Base-by-base conservation (phyloP, 2,113 vertebrate genomes). In the Pomatorhinus ruficollis region DNA sequence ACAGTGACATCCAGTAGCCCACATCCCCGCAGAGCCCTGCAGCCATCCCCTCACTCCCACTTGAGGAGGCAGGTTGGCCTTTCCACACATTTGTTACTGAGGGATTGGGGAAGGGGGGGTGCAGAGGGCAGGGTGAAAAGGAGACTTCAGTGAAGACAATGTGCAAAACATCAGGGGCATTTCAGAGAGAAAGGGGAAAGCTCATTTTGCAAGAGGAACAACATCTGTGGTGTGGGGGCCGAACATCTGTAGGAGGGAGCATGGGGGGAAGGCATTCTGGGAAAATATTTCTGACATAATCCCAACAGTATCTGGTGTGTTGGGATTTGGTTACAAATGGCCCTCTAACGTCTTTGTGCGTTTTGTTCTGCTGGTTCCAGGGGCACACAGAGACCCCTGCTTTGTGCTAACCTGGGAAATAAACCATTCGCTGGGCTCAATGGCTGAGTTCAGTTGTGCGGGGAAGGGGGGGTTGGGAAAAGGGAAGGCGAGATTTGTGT, bases 241-340 rank as follows among this genome's bases (percentile, higher is more conserved):
- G 88, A 97, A 97, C 97, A 97, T 97, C 97, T 97, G 97, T 96
- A 97, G 95, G 75, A 94, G 91, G 91, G 84, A 95, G 95, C 87
- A 95, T 68, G 78, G 87, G 90, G 96, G 93, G 96, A 97, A 95
- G 95, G 97, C 94, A 96, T 97, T 97, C 95, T 97, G 97, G 95
- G 97, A 97, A 97, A 97, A 96, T 97, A 97, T 97, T 97, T 97
- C 95, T 95, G 97, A 93, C 95, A 97, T 97, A 97, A 97, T 97
- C 97, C 97, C 97, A 97, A 97, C 95, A 95, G 97, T 97, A 97
- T 97, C 97, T 97, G 96, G 97, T 97, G 95, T 96, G 90, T 96
- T 96, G 95, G 94, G 97, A 97, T 97, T 97, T 97, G 96, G 95
- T 97, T 97, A 97, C 97, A 97, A 97, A 97, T 96, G 97, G 97